Conservation (phyloP, 2,888 invertebrate genomes). For the Geotrupes spiniger region DNA sequence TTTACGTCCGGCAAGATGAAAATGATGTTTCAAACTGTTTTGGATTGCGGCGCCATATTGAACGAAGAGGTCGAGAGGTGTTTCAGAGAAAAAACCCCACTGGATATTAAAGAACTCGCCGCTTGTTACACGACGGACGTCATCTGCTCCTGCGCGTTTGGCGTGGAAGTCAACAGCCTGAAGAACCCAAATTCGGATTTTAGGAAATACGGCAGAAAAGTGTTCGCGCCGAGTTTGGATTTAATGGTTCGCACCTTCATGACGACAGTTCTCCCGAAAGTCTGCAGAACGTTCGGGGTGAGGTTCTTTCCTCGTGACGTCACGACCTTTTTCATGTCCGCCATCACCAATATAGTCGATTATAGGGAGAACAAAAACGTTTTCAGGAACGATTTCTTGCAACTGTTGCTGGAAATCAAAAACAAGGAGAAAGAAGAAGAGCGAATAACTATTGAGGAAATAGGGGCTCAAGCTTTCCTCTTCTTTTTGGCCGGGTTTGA, state of each 20-base stretch:
- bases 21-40: conserved; percentile 7
- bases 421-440: background rate
- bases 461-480: conserved; percentile 37
- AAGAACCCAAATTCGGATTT: conserved; percentile 22
- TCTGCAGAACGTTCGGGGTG: background rate
- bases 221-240: background rate
- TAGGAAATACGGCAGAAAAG: background rate
- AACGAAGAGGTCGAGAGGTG: background rate
- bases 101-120: conserved; percentile 1
- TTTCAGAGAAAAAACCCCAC: background rate
- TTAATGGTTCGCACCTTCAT: background rate
- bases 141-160: conserved; percentile 13
- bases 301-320: background rate
- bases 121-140: conserved; percentile 9
- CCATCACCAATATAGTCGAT: conserved; percentile 3
- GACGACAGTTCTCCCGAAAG: background rate
- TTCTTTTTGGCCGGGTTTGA: conserved; percentile 46
- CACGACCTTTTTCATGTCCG: background rate
- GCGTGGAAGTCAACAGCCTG: conserved; percentile 10
- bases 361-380: background rate
- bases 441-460: conserved; percentile 29
- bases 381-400: conserved; percentile 11
- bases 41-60: background rate
- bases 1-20: too few relatives aligned
- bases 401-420: conserved; percentile 11